These are phyloP conservation scores for Conus canariensis DNA, from an alignment of 2,888 invertebrate species.

Conservation along the genomic window DNA sequence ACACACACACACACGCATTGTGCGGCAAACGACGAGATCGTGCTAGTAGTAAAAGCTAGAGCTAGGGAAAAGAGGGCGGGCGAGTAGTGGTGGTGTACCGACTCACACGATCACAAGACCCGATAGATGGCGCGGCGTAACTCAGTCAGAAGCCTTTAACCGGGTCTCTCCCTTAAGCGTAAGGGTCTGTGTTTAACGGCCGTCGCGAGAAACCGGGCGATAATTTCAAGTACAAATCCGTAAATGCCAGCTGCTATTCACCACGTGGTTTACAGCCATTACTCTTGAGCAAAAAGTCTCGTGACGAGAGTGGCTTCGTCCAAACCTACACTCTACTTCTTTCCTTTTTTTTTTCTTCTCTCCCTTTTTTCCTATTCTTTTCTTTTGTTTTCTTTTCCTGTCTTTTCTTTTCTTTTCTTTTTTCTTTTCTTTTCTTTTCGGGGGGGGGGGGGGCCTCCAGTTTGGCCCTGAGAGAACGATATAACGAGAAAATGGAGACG, in stretches of 20 bases:
- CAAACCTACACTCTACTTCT: neutral
- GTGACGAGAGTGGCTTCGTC: constrained; percentile 30
- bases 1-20: too few species aligned
- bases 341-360: neutral
- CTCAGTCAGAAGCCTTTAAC: constrained; percentile 13
- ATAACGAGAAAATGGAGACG: constrained; percentile 36
- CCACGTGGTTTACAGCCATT: neutral
- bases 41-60: too few species aligned
- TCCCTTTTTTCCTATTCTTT: neutral
- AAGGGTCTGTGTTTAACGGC: constrained; percentile 26
- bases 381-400: neutral
- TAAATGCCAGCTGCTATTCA: constrained; percentile 39
- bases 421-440: too few species aligned
- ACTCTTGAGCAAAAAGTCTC: constrained; percentile 11
- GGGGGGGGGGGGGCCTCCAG: neutral
- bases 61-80: neutral
- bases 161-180: neutral
- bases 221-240: constrained; percentile 38
- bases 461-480: constrained; percentile 29
- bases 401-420: neutral
- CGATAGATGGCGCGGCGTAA: constrained; percentile 34
- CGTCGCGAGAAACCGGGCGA: constrained; percentile 25
- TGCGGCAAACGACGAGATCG: too few species aligned
- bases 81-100: neutral
- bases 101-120: constrained; percentile 35